Percentiles rank a stretch among this genome's conserved stretches.
These are phyloP conservation scores for Poecilia gillii DNA, from an alignment of 2,797 vertebrate species.

Conservation along the genomic window DNA sequence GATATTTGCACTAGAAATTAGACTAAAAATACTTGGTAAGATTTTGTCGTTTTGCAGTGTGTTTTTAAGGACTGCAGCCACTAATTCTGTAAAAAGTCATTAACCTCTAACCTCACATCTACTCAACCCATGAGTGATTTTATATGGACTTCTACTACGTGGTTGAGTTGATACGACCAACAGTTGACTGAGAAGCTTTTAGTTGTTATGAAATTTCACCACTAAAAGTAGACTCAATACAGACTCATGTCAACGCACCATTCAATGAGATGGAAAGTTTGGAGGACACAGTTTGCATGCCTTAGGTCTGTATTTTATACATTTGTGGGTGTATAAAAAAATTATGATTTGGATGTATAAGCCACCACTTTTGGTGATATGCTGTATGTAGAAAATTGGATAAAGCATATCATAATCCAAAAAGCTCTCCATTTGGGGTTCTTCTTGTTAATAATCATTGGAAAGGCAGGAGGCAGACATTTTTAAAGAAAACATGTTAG, in stretches of 20 bases:
- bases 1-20: too few species aligned
- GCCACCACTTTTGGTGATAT: not conserved
- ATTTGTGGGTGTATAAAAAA: not conserved
- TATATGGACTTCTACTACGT: not conserved
- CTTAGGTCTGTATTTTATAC: not conserved
- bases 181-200: not conserved
- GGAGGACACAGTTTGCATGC: not conserved
- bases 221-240: not conserved
- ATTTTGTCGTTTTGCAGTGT: too few species aligned
- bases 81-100: not conserved
- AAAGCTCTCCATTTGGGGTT: not conserved
- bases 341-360: not conserved
- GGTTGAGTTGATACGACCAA: not conserved
- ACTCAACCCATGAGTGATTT: not conserved
- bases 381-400: not conserved
- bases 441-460: not conserved
- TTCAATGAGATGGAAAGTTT: not conserved
- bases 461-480: not conserved
- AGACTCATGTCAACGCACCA: not conserved
- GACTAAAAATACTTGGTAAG: too few species aligned
- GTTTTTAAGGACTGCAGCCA: not conserved
- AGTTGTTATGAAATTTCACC: not conserved
- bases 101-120: not conserved
- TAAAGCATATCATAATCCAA: not conserved
- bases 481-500: not conserved